Conservation (phyloP, 2,113 vertebrate species). For the mouse (Mus musculus) region DNA sequence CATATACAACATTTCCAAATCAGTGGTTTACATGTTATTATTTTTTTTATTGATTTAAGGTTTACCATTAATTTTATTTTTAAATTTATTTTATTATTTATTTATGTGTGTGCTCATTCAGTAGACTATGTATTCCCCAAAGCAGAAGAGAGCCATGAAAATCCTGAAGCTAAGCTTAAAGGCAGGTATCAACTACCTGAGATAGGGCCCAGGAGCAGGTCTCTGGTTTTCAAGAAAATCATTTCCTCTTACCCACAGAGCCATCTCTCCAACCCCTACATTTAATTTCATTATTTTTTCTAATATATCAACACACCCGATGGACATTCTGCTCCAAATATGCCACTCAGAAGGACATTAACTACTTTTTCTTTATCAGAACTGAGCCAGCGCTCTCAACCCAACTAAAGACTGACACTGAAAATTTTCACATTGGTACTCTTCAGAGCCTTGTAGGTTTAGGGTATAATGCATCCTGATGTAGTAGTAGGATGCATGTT, state of each 20-base stretch:
- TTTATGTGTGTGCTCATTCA: not conserved
- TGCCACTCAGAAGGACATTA: not conserved
- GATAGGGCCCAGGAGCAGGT: not conserved
- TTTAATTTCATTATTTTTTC: not conserved
- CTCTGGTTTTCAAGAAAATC: not conserved
- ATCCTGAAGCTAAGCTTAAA: too few relatives aligned
- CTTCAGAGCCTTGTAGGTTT: not conserved
- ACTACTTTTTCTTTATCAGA: not conserved
- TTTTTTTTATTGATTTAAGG: not conserved
- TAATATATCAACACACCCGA: too few relatives aligned
- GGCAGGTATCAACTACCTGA: not conserved
- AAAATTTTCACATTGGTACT: not conserved
- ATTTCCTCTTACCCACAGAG: not conserved
- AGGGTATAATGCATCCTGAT: fast-evolving
- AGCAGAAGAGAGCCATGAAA: not conserved
- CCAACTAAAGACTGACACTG: not conserved
- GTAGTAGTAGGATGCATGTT: not conserved
- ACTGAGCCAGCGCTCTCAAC: not conserved
- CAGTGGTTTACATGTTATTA: not conserved
- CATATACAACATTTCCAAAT: not conserved
- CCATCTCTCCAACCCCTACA: not conserved
- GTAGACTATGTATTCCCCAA: not conserved
- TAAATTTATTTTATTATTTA: not conserved
- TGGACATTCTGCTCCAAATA: not conserved
- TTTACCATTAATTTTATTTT: not conserved